A percentile compares a stretch with the other conserved stretches of the same genome.
Conservation (phyloP, 2,113 vertebrate genomes). For the Turdus rufiventris region DNA sequence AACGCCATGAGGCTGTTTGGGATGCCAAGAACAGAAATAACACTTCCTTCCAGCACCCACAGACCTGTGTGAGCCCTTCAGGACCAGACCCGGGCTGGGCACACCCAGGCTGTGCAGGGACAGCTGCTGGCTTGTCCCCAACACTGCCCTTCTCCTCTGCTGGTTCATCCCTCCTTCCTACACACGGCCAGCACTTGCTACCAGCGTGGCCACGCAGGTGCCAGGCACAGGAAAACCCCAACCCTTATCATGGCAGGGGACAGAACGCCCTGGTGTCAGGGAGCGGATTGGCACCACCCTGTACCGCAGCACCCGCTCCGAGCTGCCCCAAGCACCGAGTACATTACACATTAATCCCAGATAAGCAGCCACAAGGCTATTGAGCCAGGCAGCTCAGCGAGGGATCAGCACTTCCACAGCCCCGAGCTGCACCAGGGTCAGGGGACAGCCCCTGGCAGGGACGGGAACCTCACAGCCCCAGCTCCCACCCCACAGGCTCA, state of each 20-base stretch:
- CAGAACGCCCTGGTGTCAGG: not conserved
- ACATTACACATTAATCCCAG: constrained; percentile 59
- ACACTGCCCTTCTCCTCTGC: not conserved
- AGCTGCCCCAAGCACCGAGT: not conserved
- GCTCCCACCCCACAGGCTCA: not conserved
- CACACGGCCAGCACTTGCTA: not conserved
- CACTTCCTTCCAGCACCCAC: not conserved
- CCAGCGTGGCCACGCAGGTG: fast-evolving
- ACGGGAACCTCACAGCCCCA: fast-evolving
- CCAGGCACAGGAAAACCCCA: not conserved
- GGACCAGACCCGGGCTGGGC: not conserved
- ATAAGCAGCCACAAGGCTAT: constrained; percentile 47
- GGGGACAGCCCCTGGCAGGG: fast-evolving
- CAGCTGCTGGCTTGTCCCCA: fast-evolving
- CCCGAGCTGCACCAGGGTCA: not conserved
- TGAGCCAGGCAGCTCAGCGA: constrained; percentile 25
- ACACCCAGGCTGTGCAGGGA: not conserved
- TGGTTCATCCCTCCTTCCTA: not conserved
- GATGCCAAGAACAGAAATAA: not conserved
- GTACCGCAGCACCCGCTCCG: not conserved
- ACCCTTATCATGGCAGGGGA: not conserved
- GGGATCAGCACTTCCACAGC: not conserved
- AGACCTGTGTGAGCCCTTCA: fast-evolving
- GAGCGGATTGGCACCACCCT: not conserved
- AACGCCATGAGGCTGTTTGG: fast-evolving